Evolutionary conservation across 1,140 invertebrate genomes (phyloP), one percentile per base, ranked within the genome.

Genomic region (Cheumatopsyche charites): DNA sequence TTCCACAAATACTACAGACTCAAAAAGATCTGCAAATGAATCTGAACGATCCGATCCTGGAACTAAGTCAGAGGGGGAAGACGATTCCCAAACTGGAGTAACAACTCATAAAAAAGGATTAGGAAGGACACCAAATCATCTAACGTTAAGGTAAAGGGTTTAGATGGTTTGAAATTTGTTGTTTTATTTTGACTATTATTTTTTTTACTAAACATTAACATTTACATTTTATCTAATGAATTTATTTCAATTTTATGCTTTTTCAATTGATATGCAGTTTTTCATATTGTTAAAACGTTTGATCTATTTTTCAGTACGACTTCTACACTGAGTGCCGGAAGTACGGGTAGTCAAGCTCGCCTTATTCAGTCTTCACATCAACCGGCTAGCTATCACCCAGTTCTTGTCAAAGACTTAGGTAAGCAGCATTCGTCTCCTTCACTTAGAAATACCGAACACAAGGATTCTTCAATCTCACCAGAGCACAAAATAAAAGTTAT

Each of bases 291-390:
- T 45, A 58, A n/a, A 26, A 19, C 23, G 11, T 42, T 43, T 70
- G 42, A 26, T 45, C 13, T 49, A 23, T 29, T 68, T 80, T 77
- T 55, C 82, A 92, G 94, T 85, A 96, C 94, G 75, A 94, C 94
- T 71, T 97, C 94, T 70, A 97, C 95, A 11, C 89, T 96, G 79
- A 96, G 94, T 73, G 94, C 94, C 71, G 94, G 95, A 76, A 96
- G 94, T 81, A 96, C 94, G 52, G 94, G 94, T 77, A 95, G 92
- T 79, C 94, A 97, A 81, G 95, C 95, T 17, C 90, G 93, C 78
- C 88, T 97, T 73, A 96, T 97, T 79, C 94, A 96, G 83, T 94
- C 94, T 70, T 96, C 94, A 73, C 93, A 96, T 82, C 92, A 94
- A 78, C 95, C 95, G 49, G 90, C 93, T 76, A 93, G 91, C 78